Percentiles rank a stretch among this genome's conserved stretches.
Evolutionary conservation across 2,888 invertebrate genomes (phyloP).

Genomic region (Epistrophe grossulariae): DNA sequence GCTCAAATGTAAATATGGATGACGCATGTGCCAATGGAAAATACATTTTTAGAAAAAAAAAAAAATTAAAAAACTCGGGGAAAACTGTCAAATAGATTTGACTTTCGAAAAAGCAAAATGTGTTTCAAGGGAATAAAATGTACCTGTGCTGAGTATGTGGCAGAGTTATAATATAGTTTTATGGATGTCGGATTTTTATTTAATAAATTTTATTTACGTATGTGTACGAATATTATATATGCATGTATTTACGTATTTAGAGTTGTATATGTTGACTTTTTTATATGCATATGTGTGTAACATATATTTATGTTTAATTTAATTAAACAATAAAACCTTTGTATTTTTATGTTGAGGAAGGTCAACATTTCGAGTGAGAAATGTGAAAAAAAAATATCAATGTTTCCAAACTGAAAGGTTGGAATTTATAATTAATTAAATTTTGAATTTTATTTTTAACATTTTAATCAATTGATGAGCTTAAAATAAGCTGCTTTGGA

Average conservation of each 20-base stretch:
- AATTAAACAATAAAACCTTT: background rate
- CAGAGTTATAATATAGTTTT: background rate
- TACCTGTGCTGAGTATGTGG: background rate
- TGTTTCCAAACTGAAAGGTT: background rate
- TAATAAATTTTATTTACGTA: too few relatives aligned
- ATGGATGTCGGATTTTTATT: background rate
- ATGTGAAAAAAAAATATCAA: background rate
- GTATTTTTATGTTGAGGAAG: background rate
- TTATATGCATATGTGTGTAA: background rate
- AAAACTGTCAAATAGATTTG: background rate
- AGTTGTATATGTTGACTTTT: too few relatives aligned
- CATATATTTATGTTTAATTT: background rate
- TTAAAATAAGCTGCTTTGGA: too few relatives aligned
- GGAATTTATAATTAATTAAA: background rate
- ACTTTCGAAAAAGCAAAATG: background rate
- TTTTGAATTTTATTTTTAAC: too few relatives aligned
- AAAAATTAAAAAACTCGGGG: background rate
- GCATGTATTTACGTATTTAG: background rate
- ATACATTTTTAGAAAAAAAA: conserved; percentile 35
- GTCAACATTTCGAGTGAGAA: background rate
- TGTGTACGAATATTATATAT: background rate
- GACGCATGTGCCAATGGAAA: conserved; percentile 54
- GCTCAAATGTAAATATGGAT: background rate
- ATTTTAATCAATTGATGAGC: background rate
- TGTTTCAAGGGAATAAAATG: background rate